A percentile compares a stretch with the other conserved stretches of the same genome.
phyloP scores from a whole-genome alignment of 1,140 invertebrate genomes.

The Acromyrmex echinatior region DNA sequence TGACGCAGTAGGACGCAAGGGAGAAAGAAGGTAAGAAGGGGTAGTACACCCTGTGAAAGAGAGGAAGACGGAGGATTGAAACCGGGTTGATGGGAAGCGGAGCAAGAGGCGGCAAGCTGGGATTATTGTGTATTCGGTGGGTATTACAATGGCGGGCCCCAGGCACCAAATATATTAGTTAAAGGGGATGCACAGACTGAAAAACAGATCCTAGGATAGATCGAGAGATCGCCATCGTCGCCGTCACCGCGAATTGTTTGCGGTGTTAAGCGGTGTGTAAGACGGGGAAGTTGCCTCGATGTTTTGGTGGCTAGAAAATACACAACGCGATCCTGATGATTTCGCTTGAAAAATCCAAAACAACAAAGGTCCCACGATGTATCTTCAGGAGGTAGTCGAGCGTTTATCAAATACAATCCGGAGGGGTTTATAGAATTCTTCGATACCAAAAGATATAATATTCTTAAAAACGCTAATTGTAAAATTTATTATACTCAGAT shows the following conservation, averaged over 20 bases:
- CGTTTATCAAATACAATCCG: conserved; percentile 27
- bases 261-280: conserved; percentile 59
- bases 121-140: conserved; percentile 81
- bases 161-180: conserved; percentile 80
- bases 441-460: not conserved
- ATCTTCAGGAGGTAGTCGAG: conserved; percentile 6
- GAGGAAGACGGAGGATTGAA: conserved; percentile 39
- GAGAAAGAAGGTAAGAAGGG: conserved; percentile 52
- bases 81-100: conserved; percentile 53
- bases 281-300: conserved; percentile 10
- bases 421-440: not conserved
- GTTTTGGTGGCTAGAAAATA: conserved; percentile 52
- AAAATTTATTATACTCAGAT: no score
- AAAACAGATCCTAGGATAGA: conserved; percentile 68
- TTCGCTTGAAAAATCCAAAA: conserved; percentile 13
- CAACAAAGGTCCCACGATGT: conserved; percentile 5
- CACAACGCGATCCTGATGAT: conserved; percentile 34
- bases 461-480: no score
- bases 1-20: conserved; percentile 46
- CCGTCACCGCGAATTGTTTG: conserved; percentile 51
- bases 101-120: conserved; percentile 63
- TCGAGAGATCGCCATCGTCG: conserved; percentile 12
- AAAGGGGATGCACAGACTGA: conserved; percentile 77
- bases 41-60: conserved; percentile 28
- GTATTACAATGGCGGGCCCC: conserved; percentile 77